Percentiles rank a stretch among this genome's conserved stretches.
These are phyloP conservation scores for Ptychadena robeensis DNA, from an alignment of 2,797 vertebrate genomes.

Conservation along the genomic window DNA sequence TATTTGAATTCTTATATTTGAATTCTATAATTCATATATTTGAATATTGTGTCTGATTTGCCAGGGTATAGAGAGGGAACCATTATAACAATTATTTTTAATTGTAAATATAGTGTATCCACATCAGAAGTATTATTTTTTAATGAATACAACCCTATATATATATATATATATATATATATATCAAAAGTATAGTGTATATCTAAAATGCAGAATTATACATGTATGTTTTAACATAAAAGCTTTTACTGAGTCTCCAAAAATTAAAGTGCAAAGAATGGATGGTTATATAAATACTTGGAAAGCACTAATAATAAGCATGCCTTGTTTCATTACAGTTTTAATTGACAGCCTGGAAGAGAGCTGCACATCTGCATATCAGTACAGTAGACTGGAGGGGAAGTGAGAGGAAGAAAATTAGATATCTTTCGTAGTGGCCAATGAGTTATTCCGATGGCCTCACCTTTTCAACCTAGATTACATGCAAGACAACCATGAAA, in stretches of 20 bases:
- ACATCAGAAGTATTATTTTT: too few relatives aligned
- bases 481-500: conserved; percentile 42
- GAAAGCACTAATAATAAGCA: conserved; percentile 21
- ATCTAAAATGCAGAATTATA: background rate
- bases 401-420: conserved; percentile 44
- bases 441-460: conserved; percentile 22
- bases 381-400: conserved; percentile 19
- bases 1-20: too few relatives aligned
- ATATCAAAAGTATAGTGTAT: background rate
- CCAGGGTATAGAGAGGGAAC: too few relatives aligned
- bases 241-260: background rate
- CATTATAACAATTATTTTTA: too few relatives aligned
- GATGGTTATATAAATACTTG: conserved; percentile 10
- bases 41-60: too few relatives aligned
- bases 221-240: background rate
- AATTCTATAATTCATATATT: too few relatives aligned
- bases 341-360: conserved; percentile 52
- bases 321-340: conserved; percentile 42
- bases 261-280: background rate
- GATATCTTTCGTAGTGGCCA: conserved; percentile 39
- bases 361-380: conserved; percentile 44
- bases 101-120: too few relatives aligned
- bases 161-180: too few relatives aligned
- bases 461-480: conserved; percentile 60
- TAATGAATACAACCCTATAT: too few relatives aligned